phyloP scores from a whole-genome alignment of 2,888 invertebrate species.

The Netelia fuscicornis region DNA sequence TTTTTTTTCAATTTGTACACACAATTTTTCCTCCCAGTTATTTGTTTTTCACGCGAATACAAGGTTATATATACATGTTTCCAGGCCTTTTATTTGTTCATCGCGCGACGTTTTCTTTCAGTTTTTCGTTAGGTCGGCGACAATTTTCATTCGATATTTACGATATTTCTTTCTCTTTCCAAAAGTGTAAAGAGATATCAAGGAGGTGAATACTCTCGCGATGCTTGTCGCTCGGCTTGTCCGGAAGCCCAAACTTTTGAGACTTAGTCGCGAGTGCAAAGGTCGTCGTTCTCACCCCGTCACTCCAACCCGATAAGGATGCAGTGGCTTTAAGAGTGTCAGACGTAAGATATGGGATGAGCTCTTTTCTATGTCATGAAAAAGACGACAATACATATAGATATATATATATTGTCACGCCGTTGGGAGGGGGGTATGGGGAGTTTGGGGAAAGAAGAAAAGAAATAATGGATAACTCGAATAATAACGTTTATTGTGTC shows the following conservation, averaged over 20 bases:
- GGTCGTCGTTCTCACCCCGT: conserved; percentile 70
- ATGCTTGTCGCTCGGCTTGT: conserved; percentile 64
- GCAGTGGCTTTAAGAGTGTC: conserved; percentile 75
- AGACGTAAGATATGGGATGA: conserved; percentile 76
- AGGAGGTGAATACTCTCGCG: conserved; percentile 34
- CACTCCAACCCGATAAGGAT: conserved; percentile 78
- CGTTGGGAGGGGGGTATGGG: too few species aligned
- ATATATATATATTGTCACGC: background rate
- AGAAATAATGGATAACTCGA: too few species aligned
- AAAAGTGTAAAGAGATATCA: background rate
- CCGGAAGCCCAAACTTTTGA: conserved; percentile 65
- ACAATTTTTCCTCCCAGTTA: background rate
- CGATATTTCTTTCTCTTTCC: background rate
- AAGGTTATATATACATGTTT: conserved; percentile 27
- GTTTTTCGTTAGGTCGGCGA: conserved; percentile 35
- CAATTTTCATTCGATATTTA: conserved; percentile 51
- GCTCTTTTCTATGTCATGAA: conserved; percentile 35
- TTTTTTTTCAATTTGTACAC: background rate
- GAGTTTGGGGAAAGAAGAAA: too few species aligned
- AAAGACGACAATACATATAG: conserved; percentile 25
- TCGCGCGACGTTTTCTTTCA: conserved; percentile 60
- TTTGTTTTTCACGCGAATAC: conserved; percentile 6
- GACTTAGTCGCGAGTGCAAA: conserved; percentile 51
- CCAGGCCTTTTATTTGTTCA: conserved; percentile 61
- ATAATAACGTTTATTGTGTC: too few species aligned